Evolutionary conservation across 2,113 vertebrate genomes (phyloP), one percentile per base, ranked within the genome.

Genomic region (Hucho hucho): DNA sequence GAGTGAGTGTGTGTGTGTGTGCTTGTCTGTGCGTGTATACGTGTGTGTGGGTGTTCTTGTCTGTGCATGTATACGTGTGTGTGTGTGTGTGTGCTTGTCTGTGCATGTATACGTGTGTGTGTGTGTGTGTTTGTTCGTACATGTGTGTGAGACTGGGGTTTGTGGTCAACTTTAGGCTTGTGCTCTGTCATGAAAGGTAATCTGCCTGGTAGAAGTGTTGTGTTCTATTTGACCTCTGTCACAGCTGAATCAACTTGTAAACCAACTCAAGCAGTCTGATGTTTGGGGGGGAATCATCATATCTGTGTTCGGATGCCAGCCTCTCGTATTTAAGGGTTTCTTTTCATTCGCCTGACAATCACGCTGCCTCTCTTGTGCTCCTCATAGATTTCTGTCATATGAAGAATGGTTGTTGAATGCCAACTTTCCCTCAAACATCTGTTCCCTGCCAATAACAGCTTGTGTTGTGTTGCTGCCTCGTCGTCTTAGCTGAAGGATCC

Each of bases 381-480:
- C 78, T 85, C 81, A 73, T 91, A 86, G 86, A 92, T 90, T 89
- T 90, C 83, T 91, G 89, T 90, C 88, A 83, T 83, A 87, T 87
- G 87, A 88, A 88, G 88, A 91, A 90, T 84, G 88, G 83, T 88
- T 73, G 84, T 76, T 80, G 86, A 87, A 86, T 92, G 92, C 92
- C 92, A 93, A 88, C 90, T 90, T 91, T 90, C 87, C 81, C 85
- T 87, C 85, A 86, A 91, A 92, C 93, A 93, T 93, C 92, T 93
- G 92, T 87, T 91, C 88, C 72, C 87, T 89, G 90, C 91, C 92
- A 93, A 92, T 91, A 92, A 92, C 93, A 93, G 91, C 90, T 91
- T 93, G 91, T 81, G 85, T 87, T 72, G 81, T 90, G 25, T 66
- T 70, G 70, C 37, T 87, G 87, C 83, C 86, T 87, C 79, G 81